phyloP scores from a whole-genome alignment of 2,797 vertebrate species.

The Chelidonichthys spinosus region DNA sequence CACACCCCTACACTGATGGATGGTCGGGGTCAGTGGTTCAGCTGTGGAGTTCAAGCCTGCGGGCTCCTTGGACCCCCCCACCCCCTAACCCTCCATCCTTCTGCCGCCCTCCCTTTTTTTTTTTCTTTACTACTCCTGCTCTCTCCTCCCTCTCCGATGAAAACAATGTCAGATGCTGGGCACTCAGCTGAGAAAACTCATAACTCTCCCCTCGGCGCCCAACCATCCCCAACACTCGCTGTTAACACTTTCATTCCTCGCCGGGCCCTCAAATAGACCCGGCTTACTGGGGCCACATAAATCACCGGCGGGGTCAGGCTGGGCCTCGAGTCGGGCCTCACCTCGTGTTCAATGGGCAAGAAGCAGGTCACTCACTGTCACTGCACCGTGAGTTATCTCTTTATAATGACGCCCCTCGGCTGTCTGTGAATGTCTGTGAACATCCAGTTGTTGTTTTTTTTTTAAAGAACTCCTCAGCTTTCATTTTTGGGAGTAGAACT shows the following conservation, averaged over 20 bases:
- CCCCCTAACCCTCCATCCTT: slow-evolving; percentile 29
- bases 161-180: slow-evolving; percentile 81
- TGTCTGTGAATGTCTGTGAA: slow-evolving; percentile 67
- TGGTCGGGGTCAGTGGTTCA: slow-evolving; percentile 86
- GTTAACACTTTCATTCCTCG: slow-evolving; percentile 87
- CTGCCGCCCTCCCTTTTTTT: slow-evolving; percentile 27
- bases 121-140: slow-evolving; percentile 59
- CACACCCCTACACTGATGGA: slow-evolving; percentile 84
- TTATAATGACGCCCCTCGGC: slow-evolving; percentile 75
- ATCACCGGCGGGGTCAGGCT: slow-evolving; percentile 76
- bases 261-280: slow-evolving; percentile 79
- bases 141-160: slow-evolving; percentile 65
- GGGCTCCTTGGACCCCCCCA: slow-evolving; percentile 62
- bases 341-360: slow-evolving; percentile 68
- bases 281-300: slow-evolving; percentile 82
- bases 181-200: slow-evolving; percentile 85
- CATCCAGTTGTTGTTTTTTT: slow-evolving; percentile 23
- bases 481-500: slow-evolving; percentile 18
- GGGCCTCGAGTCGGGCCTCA: slow-evolving; percentile 63
- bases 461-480: slow-evolving; percentile 7
- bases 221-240: slow-evolving; percentile 71
- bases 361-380: slow-evolving; percentile 76
- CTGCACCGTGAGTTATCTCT: slow-evolving; percentile 77
- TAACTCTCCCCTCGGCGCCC: slow-evolving; percentile 77
- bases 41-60: slow-evolving; percentile 86